Conservation (phyloP, 2,888 invertebrate genomes). For the Iselma pallidipennis region DNA sequence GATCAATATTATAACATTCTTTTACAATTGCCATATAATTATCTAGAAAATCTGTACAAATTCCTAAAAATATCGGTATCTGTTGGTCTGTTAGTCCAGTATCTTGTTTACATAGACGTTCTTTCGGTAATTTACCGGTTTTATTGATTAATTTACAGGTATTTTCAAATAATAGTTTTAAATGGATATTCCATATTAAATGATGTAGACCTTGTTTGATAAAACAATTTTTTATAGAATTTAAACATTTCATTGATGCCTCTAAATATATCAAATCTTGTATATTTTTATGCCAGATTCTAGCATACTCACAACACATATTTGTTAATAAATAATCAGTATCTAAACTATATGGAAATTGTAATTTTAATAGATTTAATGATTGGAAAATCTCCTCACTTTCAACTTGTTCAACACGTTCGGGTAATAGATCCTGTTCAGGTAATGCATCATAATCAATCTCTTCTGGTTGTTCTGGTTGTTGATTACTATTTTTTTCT, state of each 20-base stretch:
- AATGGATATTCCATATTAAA: slow-evolving; percentile 86
- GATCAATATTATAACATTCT: slow-evolving; percentile 43
- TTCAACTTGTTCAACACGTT: slow-evolving; percentile 30
- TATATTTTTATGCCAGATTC: slow-evolving; percentile 82
- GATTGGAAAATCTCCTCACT: slow-evolving; percentile 62
- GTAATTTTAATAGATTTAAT: slow-evolving; percentile 67
- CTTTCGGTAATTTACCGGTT: slow-evolving; percentile 83
- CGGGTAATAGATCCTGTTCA: slow-evolving; percentile 15
- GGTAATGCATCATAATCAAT: slow-evolving; percentile 36
- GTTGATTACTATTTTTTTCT: too few species aligned
- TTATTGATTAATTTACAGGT: slow-evolving; percentile 77
- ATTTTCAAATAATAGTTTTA: slow-evolving; percentile 79
- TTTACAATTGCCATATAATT: slow-evolving; percentile 55
- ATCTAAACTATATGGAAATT: slow-evolving; percentile 86
- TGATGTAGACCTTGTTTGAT: slow-evolving; percentile 81
- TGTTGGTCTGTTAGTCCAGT: slow-evolving; percentile 70
- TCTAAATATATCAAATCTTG: slow-evolving; percentile 67
- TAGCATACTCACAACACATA: slow-evolving; percentile 90
- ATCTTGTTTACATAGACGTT: slow-evolving; percentile 78
- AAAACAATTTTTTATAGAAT: slow-evolving; percentile 66
- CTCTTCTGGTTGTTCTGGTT: too few species aligned
- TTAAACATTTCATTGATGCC: slow-evolving; percentile 72
- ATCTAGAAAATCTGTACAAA: slow-evolving; percentile 58
- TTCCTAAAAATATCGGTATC: slow-evolving; percentile 59
- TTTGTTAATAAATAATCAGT: slow-evolving; percentile 80